Evolutionary conservation across 2,888 invertebrate species (phyloP).

Genomic region (Halocaridina rubra): DNA sequence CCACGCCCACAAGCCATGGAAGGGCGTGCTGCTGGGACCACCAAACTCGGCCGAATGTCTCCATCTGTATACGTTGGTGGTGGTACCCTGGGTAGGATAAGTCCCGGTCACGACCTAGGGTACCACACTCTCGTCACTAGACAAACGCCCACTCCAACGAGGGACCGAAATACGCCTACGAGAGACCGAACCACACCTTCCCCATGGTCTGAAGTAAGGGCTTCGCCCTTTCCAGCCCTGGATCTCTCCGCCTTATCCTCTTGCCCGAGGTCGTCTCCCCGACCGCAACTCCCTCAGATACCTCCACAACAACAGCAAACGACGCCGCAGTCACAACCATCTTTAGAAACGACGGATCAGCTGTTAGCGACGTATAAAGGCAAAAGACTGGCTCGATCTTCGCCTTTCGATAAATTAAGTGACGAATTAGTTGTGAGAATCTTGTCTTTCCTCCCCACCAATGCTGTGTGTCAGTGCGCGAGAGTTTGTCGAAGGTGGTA

Average conservation of each 20-base stretch:
- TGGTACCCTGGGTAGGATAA: slow-evolving; percentile 58
- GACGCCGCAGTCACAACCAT: slow-evolving; percentile 58
- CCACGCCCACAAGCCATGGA: slow-evolving; percentile 36
- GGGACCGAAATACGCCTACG: slow-evolving; percentile 58
- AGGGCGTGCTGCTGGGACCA: slow-evolving; percentile 32
- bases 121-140: slow-evolving; percentile 78
- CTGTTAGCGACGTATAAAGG: slow-evolving; percentile 66
- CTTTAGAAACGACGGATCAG: slow-evolving; percentile 66
- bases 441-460: slow-evolving; percentile 78
- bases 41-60: slow-evolving; percentile 55
- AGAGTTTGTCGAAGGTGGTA: slow-evolving; percentile 83
- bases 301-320: slow-evolving; percentile 45
- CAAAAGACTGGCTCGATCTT: slow-evolving; percentile 67
- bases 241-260: slow-evolving; percentile 54
- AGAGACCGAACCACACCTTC: slow-evolving; percentile 58
- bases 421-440: slow-evolving; percentile 79
- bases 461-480: slow-evolving; percentile 79
- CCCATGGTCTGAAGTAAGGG: slow-evolving; percentile 59
- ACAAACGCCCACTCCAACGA: slow-evolving; percentile 58
- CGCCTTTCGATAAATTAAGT: slow-evolving; percentile 74
- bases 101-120: slow-evolving; percentile 75
- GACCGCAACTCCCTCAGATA: slow-evolving; percentile 64
- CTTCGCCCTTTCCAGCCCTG: slow-evolving; percentile 60
- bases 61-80: slow-evolving; percentile 54
- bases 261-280: slow-evolving; percentile 65